Base-by-base conservation (phyloP, 2,888 invertebrate genomes). In the Norana najaformis region DNA sequence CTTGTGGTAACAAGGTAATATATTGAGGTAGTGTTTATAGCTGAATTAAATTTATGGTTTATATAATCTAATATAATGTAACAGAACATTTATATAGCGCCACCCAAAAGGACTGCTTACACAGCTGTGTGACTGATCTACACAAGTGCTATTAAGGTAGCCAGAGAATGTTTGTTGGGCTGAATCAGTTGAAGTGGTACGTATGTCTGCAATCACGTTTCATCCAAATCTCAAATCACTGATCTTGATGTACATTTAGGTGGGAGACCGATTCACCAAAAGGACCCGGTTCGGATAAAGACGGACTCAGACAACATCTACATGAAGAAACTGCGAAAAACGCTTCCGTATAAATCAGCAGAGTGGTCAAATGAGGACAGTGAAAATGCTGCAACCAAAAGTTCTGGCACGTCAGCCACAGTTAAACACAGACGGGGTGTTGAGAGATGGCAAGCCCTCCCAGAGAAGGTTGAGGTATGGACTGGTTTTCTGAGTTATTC, bases 381-480 rank as follows among this genome's bases (percentile, higher is more conserved):
- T 34, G 35, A 90, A 37, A 85, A 85, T 16, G 85, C 20, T 85
- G 85, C 37, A 34, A 47, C 88, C 88, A 92, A 91, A 23, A 93
- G 93, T 88, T 90, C 92, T 23, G 92, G 93, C 11, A 85, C 30
- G 35, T 85, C 85, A 36, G 85, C 23, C 37, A 6, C 36, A 6
- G 18, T 37, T 0, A 85, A 85, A 85, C 37, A 85, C 85, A 85
- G 85, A 11, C 92, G 92, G 47, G 94, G 94, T 34, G 92, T 92
- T 13, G 93, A 92, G 83, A 91, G 94, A 35, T 94, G 94, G 94
- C 93, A 92, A 83, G 92, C 89, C 23, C 91, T 94, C 37, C 94
- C 94, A 47, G 92, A 94, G 88, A 93, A 93, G n/a, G 92, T 94
- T 41, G 94, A 94, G 92, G 94, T 94, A 92, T 93, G 94, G 91